phyloP scores from a whole-genome alignment of 2,888 invertebrate species.

The Trichacis sp. region DNA sequence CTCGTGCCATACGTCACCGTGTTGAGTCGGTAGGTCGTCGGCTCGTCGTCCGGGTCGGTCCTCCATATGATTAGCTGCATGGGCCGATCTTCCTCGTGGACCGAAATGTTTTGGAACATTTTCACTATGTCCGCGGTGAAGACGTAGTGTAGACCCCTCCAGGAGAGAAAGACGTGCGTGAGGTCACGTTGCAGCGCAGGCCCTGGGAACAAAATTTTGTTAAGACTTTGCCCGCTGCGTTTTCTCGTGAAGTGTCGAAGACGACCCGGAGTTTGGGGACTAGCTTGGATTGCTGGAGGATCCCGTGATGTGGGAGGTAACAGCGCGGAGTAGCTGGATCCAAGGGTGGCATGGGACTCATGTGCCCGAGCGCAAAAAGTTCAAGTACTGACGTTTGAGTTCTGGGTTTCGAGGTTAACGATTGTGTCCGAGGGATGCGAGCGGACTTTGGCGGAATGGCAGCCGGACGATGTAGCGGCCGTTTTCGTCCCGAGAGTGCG shows the following conservation, averaged over 20 bases:
- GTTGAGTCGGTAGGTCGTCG: constrained; percentile 14
- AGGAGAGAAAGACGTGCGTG: neutral
- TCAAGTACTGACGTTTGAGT: neutral
- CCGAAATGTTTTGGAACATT: neutral
- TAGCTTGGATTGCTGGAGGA: neutral
- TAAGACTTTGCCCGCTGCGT: neutral
- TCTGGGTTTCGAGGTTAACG: neutral
- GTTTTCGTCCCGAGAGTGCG: neutral
- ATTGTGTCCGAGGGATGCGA: neutral
- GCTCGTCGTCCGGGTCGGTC: constrained; percentile 18
- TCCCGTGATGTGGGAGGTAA: neutral
- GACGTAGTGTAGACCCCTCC: neutral
- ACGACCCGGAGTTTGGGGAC: neutral
- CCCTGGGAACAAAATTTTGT: neutral
- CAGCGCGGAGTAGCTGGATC: too few species aligned
- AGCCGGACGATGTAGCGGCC: neutral
- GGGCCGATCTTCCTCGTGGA: constrained; percentile 2
- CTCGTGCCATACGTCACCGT: too few species aligned
- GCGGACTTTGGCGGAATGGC: neutral
- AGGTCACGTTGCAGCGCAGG: neutral
- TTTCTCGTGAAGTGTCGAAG: neutral
- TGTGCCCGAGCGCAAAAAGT: neutral
- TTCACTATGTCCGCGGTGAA: too few species aligned
- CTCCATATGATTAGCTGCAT: constrained; percentile 53
- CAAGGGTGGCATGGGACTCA: too few species aligned